Base-by-base conservation (phyloP, 2,888 invertebrate genomes). In the Mellilla xanthometata region DNA sequence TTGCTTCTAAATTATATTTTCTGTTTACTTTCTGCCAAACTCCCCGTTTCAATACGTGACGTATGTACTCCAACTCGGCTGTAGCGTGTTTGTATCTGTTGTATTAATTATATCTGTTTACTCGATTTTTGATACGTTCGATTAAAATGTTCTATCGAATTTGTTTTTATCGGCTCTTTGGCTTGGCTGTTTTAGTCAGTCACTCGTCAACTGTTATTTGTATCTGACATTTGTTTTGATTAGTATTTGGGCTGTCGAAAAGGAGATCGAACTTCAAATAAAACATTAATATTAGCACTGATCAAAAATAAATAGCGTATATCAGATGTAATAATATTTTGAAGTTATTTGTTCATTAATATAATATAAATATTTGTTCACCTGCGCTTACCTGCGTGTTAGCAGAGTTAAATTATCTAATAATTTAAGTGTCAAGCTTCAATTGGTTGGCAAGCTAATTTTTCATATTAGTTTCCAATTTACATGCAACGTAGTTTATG, bases 1-100 rank as follows among this genome's bases (percentile, higher is more conserved):
- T 89, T 89, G 89, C 88, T 89, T 84, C 84, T 87, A 88, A 89
- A 89, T 89, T 88, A 89, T 89, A 88, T 88, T 88, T 87, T 88
- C 83, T 89, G 89, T 89, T 89, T 89, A 88, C 89, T 81, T 87
- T 86, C 82, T 81, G 83, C 84, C 85, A 78, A 85, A 86, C 85
- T 83, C 86, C 82, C 82, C 72, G 72, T 72, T 72, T 70, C 79
- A 74, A 79, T 82, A 73, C 72, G 72, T 82, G 81, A 82, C 77
- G 80, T 73, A 72, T 78, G 77, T 32, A 46, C 34, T 39, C 29
- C 29, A 31, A 12, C 38, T 26, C 47, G 33, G 22, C 55, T 56
- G 62, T 54, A 68, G 68, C 77, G 73, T 68, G 75, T 76, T 79
- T 81, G 82, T 81, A 78, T 76, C 80, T 80, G 67, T 78, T 76